Evolutionary conservation across 2,113 vertebrate genomes (phyloP).

Genomic region (Aegithalos caudatus): DNA sequence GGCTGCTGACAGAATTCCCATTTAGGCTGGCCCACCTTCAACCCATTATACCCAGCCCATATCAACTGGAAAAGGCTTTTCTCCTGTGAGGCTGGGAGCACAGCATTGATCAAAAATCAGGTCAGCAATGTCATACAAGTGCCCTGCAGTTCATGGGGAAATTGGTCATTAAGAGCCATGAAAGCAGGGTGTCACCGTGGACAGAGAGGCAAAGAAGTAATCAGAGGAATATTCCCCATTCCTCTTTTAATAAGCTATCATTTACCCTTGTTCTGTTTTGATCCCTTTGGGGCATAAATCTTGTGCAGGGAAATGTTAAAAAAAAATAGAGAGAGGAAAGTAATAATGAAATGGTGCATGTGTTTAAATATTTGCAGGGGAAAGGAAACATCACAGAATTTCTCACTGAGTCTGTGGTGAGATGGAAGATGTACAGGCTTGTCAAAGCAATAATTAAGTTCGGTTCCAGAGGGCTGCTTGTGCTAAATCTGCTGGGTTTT

Average conservation of each 20-base stretch:
- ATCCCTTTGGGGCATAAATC: not conserved
- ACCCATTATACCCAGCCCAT: not conserved
- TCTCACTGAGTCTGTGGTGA: not conserved
- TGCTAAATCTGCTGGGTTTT: not conserved
- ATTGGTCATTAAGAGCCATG: not conserved
- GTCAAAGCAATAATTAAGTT: not conserved
- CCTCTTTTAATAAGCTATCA: conserved; percentile 13
- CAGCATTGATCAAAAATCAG: conserved; percentile 28
- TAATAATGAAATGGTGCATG: not conserved
- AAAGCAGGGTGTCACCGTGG: not conserved
- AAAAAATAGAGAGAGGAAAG: not conserved
- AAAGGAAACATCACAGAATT: not conserved
- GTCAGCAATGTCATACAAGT: not conserved
- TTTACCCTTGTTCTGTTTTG: not conserved
- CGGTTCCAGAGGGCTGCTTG: not conserved
- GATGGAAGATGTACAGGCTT: not conserved
- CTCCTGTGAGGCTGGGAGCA: not conserved
- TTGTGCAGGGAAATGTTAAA: not conserved
- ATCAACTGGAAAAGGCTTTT: not conserved
- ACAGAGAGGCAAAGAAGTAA: not conserved
- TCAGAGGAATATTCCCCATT: not conserved
- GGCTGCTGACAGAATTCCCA: not conserved
- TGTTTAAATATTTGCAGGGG: conserved; percentile 22
- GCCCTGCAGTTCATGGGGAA: not conserved
- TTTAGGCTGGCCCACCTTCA: not conserved